Base-by-base conservation (phyloP, 2,888 invertebrate species). In the Poecilus cupreus region DNA sequence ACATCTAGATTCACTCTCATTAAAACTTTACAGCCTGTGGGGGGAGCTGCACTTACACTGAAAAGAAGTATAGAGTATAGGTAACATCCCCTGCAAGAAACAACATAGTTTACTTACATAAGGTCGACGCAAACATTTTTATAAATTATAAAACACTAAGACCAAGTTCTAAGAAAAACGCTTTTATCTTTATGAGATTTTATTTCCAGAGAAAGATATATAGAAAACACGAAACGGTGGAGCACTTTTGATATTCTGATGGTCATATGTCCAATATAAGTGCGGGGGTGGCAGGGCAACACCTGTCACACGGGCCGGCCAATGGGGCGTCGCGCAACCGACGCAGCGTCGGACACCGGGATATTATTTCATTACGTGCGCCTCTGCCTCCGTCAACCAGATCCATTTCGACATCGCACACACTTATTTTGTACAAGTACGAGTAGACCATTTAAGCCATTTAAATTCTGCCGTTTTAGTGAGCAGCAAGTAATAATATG, bases 1-100 rank as follows among this genome's bases (percentile, higher is more conserved):
- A 82, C 75, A 82, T 75, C 70, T 60, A 64, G 75, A 82, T 82
- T 82, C 76, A 70, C 64, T 82, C 82, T 80, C 80, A 80, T 80
- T 80, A 80, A 80, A 80, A 80, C 72, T 80, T 80, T 80, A 72
- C 72, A 39, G 13, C 18, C 22, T 11, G 54, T 11, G 4, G 4
- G 54, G 2, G 54, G 18, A 54, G 18, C 6, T 18, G 37, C 4
- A n/a, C n/a, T n/a, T n/a, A n/a, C n/a, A n/a, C n/a, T n/a, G 64
- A 18, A 64, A 16, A 13, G 37, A 18, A 4, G 18, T 1, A 43
- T n/a, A 10, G n/a, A 22, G 24, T 49, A 13, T 13, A 60, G 70
- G 70, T 70, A 70, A 32, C 64, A 32, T 32, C 37, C 16, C 70
- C 43, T 49, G 18, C n/a, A n/a, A n/a, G n/a, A n/a, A n/a, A n/a